These are phyloP conservation scores for Tragelaphus oryx DNA, from an alignment of 2,797 vertebrate species.

Conservation along the genomic window DNA sequence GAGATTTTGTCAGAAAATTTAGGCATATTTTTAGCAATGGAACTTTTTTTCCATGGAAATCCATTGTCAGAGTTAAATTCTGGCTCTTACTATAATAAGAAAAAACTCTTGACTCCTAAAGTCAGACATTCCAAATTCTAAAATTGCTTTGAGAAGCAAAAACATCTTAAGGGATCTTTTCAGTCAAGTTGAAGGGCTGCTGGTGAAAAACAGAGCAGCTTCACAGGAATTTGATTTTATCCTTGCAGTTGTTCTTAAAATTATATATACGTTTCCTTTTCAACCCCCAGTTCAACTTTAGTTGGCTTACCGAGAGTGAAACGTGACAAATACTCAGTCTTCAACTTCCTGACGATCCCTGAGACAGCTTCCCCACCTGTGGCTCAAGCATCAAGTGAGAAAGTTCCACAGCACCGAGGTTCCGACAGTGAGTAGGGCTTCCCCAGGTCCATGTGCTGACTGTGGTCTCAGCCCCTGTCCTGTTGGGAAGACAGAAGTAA, in stretches of 20 bases:
- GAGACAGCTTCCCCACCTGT: constrained; percentile 75
- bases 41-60: constrained; percentile 10
- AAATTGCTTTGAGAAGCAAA: background rate
- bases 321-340: constrained; percentile 96
- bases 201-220: background rate
- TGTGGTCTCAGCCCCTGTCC: background rate
- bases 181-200: background rate
- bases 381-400: constrained; percentile 52
- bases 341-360: constrained; percentile 91
- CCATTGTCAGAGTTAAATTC: constrained; percentile 29
- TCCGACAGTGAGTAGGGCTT: constrained; percentile 77
- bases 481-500: background rate
- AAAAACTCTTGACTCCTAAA: background rate
- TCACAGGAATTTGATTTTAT: background rate
- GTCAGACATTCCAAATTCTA: background rate
- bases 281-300: constrained; percentile 83
- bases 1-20: background rate
- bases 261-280: constrained; percentile 23
- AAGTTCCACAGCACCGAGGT: constrained; percentile 35
- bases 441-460: background rate
- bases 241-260: background rate
- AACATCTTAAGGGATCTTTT: background rate
- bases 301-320: constrained; percentile 93
- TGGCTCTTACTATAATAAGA: background rate
- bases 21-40: background rate